A percentile compares a stretch with the other conserved stretches of the same genome.
phyloP scores from a whole-genome alignment of 2,113 vertebrate species.

The Sapayoa aenigma region DNA sequence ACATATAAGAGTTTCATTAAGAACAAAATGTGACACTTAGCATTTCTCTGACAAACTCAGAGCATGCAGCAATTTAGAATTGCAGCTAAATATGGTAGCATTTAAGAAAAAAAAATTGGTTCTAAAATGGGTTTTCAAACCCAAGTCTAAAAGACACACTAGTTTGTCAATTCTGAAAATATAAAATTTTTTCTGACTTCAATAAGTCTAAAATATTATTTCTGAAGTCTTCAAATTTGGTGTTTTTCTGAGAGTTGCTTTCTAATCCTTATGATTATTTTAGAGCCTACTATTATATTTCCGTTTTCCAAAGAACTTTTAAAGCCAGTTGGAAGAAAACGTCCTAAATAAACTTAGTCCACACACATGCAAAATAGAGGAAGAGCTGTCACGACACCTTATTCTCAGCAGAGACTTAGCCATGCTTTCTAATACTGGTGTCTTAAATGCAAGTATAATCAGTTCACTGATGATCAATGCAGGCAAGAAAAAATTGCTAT shows the following conservation, averaged over 20 bases:
- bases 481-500: neutral
- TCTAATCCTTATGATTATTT: neutral
- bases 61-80: neutral
- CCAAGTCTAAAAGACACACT: neutral
- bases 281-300: neutral
- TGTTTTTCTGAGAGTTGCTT: neutral
- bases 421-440: neutral
- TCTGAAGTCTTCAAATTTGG: neutral
- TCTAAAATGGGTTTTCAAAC: neutral
- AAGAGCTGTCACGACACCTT: neutral
- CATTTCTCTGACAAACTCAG: neutral
- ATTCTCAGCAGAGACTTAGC: neutral
- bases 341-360: neutral
- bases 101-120: neutral
- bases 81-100: neutral
- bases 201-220: neutral
- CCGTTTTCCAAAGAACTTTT: neutral
- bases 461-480: neutral
- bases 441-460: neutral
- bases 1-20: neutral
- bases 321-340: neutral
- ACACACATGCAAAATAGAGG: neutral
- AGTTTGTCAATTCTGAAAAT: neutral
- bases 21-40: neutral
- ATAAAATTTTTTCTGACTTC: neutral